Conservation (phyloP, 2,797 vertebrate species). For the Spea hammondii region DNA sequence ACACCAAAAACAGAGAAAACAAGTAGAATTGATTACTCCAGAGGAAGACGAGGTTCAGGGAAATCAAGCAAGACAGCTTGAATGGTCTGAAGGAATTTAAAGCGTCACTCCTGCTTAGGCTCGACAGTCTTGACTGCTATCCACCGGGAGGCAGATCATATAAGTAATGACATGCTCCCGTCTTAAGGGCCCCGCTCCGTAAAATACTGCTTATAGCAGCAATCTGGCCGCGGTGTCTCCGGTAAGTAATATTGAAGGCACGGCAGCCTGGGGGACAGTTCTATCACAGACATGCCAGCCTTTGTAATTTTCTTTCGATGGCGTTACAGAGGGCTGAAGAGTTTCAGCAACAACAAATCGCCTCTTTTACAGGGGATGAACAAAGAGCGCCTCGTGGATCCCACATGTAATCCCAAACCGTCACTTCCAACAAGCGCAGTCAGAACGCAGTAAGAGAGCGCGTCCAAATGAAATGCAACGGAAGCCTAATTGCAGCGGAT, state of each 20-base stretch:
- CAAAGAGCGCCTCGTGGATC: constrained; percentile 32
- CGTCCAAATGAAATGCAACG: constrained; percentile 40
- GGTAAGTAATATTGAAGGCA: constrained; percentile 61
- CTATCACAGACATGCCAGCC: constrained; percentile 56
- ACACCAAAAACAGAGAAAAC: constrained; percentile 59
- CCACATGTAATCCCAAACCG: constrained; percentile 29
- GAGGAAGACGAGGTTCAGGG: constrained; percentile 60
- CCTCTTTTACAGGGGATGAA: constrained; percentile 53
- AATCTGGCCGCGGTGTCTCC: constrained; percentile 55
- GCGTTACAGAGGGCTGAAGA: constrained; percentile 53
- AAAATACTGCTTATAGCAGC: constrained; percentile 63
- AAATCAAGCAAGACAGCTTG: constrained; percentile 66
- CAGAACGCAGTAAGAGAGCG: constrained; percentile 36
- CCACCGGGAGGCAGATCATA: constrained; percentile 54
- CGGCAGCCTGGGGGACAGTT: constrained; percentile 57
- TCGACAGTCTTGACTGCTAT: constrained; percentile 58
- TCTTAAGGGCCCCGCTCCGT: constrained; percentile 60
- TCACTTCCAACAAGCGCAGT: constrained; percentile 43
- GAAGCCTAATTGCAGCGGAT: constrained; percentile 26
- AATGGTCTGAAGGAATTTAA: constrained; percentile 64
- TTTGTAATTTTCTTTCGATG: constrained; percentile 57
- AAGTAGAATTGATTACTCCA: constrained; percentile 62
- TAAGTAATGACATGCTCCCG: constrained; percentile 59
- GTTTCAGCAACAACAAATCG: constrained; percentile 51
- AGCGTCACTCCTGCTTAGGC: constrained; percentile 64